Base-by-base conservation (phyloP, 2,113 vertebrate species). In the Scopus umbretta region DNA sequence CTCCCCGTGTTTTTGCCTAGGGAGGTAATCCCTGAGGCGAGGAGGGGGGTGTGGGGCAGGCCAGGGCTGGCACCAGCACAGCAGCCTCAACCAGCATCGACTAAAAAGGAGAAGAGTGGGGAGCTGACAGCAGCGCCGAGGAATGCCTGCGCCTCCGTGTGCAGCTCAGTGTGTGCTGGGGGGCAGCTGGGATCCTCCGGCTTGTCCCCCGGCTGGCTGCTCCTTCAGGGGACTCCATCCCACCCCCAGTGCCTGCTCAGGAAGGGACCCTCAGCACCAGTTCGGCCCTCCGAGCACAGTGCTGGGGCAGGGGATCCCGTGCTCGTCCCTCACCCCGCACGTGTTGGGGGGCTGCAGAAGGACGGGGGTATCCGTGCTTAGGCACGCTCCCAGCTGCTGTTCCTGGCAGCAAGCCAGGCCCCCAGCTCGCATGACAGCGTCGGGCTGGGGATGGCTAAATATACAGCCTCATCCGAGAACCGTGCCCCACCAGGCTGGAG, bases 21-120 rank as follows among this genome's bases (percentile, higher is more conserved):
- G 59, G 53, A 86, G 84, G 73, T 8, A 12, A 63, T 91, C 40
- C 40, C 36, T 55, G 72, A 42, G 18, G 27, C 16, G 7, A 30
- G 49, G 22, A 49, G 25, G 10, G n/a, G 59, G 50, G 27, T 30
- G 67, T 71, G 85, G 59, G 38, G 29, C 26, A 2, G 63, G 38
- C 53, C 42, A 49, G 76, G 66, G 23, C 80, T 91, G 92, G 95
- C 92, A 90, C 36, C 1, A 0, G 36, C 89, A 32, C 75, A 45
- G 32, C 79, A 58, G 66, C 71, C 55, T 91, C 74, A 53, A 71
- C 50, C 62, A 93, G 90, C 92, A 96, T 97, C 0, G 88, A 97
- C 96, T 97, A 97, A 97, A 97, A 97, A 97, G 97, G 97, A 94
- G 92, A 97, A 80, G 93, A 89, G 78, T 30, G 2, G 88, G 34